Evolutionary conservation across 2,113 vertebrate species (phyloP).

Genomic region (Amblyornis subalaris): DNA sequence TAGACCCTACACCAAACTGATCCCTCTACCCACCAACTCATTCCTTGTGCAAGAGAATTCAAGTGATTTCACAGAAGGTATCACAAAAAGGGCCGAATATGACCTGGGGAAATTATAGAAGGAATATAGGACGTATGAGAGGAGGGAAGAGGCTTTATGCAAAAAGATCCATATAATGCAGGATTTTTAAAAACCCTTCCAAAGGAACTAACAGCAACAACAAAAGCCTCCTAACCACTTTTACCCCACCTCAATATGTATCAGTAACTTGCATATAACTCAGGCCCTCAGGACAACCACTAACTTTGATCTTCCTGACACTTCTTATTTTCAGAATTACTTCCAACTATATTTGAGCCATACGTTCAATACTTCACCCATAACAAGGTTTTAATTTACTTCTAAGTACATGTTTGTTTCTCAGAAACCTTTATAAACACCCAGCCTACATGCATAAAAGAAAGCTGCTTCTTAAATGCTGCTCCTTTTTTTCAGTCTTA

Average conservation of each 20-base stretch:
- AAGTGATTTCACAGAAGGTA: not conserved
- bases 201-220: not conserved
- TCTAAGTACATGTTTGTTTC: not conserved
- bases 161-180: not conserved
- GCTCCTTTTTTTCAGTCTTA: not conserved
- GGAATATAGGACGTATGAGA: not conserved
- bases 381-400: not conserved
- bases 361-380: not conserved
- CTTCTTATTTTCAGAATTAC: not conserved
- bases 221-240: not conserved
- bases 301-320: not conserved
- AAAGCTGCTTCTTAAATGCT: not conserved
- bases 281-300: not conserved
- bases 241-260: not conserved
- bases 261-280: not conserved
- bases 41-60: not conserved
- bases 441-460: not conserved
- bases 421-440: not conserved
- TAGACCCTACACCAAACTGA: not conserved
- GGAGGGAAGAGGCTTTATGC: not conserved
- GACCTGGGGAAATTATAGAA: not conserved
- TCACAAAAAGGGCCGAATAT: not conserved
- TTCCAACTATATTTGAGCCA: not conserved
- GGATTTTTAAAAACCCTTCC: not conserved
- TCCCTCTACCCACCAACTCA: not conserved